Evolutionary conservation across 2,113 vertebrate species (phyloP).

Genomic region (Notarius lentiginosus): DNA sequence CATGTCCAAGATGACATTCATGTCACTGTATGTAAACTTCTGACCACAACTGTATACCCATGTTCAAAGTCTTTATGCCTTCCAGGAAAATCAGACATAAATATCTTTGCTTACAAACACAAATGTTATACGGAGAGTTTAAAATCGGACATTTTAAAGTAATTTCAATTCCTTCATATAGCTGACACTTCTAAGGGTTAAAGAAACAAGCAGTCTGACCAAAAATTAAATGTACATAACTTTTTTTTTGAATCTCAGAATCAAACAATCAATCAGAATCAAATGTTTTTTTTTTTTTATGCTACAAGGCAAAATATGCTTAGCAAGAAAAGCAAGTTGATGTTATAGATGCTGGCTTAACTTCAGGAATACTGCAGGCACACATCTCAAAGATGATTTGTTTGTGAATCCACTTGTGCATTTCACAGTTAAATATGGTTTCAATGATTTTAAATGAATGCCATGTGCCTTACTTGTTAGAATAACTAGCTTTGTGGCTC

Average conservation of each 20-base stretch:
- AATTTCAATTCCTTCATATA: background rate
- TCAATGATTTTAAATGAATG: background rate
- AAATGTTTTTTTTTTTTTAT: background rate
- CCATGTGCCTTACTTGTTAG: background rate
- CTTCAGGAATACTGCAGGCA: background rate
- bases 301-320: background rate
- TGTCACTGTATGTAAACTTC: no score
- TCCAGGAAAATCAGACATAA: background rate
- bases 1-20: no score
- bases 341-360: background rate
- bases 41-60: no score
- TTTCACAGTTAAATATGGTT: background rate
- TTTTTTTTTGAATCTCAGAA: background rate
- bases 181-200: background rate
- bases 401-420: background rate
- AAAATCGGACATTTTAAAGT: background rate
- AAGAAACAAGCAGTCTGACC: background rate
- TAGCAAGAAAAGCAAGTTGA: background rate
- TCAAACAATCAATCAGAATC: background rate
- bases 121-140: background rate
- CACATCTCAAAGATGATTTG: background rate
- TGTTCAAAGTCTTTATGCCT: background rate
- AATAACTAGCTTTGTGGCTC: constrained; percentile 9
- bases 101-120: background rate
- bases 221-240: background rate